Base-by-base conservation (phyloP, 2,888 invertebrate genomes). In the Panzeria rudis region DNA sequence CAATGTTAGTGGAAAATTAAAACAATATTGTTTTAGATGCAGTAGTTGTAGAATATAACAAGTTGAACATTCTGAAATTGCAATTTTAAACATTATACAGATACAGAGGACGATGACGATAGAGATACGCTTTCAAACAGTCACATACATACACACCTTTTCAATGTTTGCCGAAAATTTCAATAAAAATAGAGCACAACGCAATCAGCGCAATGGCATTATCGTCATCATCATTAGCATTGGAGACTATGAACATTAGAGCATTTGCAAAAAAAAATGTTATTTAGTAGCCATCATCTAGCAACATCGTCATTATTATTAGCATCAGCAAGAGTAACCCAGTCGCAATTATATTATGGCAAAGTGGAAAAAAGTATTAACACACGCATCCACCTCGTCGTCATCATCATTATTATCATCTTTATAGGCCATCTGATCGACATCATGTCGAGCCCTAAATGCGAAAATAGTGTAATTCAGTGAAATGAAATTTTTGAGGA, bases 151-250 rank as follows among this genome's bases (percentile, higher is more conserved):
- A 79, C 64, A 86, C 86, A 86, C 86, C 84, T 84, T 86, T 86
- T 86, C 59, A 82, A 76, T 86, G 86, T 86, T 85, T 85, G 85
- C 59, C 84, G 64, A 81, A 86, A 81, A 64, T 82, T 82, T 72
- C 84, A 82, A 82, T 84, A 82, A 84, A 84, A 77, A 80, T 80
- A 38, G 79, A 76, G 76, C 73, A 79, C 64, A 79, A 79, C 13
- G 61, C 75, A 83, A 71, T 81, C 59, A 71, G 50, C 44, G 35
- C 59, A 56, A 66, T 52, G 41, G 6, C 59, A 83, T 78, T 23
- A 61, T 76, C 54, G 73, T 32, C 38, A 56, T 56, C 47, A 47
- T 73, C 69, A 75, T 66, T 61, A 62, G 64, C 32, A 66, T 47
- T 11, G 44, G n/a, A 52, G 69, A 20, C 69, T 54, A 41, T 29